phyloP scores from a whole-genome alignment of 2,113 vertebrate genomes.

The Muscicapa adusta region DNA sequence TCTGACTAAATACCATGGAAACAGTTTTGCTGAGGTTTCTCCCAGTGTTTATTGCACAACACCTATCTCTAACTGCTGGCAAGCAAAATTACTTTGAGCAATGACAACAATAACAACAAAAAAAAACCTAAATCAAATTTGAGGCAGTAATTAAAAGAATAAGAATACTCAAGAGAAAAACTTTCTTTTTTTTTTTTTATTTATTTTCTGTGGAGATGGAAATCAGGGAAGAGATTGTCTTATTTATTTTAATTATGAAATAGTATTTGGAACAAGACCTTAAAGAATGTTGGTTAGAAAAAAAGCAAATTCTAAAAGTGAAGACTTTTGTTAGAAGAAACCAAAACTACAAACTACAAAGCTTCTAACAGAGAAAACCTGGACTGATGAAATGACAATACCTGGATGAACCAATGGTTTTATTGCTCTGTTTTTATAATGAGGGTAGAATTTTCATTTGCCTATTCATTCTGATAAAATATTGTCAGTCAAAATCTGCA shows the following conservation, averaged over 20 bases:
- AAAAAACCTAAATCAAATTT: neutral
- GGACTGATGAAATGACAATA: neutral
- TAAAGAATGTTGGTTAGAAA: neutral
- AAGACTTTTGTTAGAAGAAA: neutral
- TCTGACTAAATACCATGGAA: constrained; percentile 16
- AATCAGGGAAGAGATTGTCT: neutral
- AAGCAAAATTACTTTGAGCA: neutral
- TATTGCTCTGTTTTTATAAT: neutral
- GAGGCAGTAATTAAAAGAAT: constrained; percentile 22
- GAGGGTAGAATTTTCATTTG: neutral
- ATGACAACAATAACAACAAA: neutral
- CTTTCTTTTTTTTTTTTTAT: neutral
- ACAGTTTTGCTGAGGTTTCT: constrained; percentile 29
- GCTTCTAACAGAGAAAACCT: neutral
- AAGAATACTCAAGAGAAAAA: neutral
- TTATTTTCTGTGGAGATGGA: neutral
- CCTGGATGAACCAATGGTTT: neutral
- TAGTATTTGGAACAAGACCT: neutral
- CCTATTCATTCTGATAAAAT: neutral
- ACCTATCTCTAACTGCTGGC: neutral
- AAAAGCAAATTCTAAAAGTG: neutral
- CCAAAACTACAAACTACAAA: neutral
- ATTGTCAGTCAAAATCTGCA: neutral
- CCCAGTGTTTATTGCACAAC: neutral
- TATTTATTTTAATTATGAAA: constrained; percentile 15